Evolutionary conservation across 2,113 vertebrate genomes (phyloP).

Genomic region (Rhinopomastus cyanomelas): DNA sequence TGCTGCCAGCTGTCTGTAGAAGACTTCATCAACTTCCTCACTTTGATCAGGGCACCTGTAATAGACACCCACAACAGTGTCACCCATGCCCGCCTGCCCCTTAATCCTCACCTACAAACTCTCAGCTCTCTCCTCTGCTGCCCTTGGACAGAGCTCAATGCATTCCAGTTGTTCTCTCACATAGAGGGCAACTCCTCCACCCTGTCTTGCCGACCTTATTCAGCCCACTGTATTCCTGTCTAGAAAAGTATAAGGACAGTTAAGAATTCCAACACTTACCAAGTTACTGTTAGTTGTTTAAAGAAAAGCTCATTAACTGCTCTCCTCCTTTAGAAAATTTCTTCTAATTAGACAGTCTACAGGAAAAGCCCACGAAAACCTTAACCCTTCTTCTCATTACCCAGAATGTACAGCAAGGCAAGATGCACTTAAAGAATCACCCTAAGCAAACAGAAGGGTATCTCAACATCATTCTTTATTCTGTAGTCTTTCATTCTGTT

Average conservation of each 20-base stretch:
- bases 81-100: no score
- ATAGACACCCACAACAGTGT: no score
- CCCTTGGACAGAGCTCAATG: no score
- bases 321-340: not conserved
- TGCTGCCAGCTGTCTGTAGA: no score
- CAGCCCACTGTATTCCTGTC: not conserved
- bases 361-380: not conserved
- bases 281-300: not conserved
- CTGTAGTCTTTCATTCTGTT: not conserved
- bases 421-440: not conserved
- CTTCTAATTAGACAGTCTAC: not conserved
- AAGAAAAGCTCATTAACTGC: not conserved
- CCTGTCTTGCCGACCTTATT: no score
- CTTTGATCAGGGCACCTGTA: no score
- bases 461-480: not conserved
- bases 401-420: not conserved
- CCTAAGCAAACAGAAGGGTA: not conserved
- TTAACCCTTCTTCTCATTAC: not conserved
- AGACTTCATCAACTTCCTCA: no score
- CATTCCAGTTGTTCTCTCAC: no score
- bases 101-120: no score
- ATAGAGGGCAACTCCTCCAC: no score
- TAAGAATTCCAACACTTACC: not conserved
- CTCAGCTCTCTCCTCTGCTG: no score
- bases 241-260: not conserved